Base-by-base conservation (phyloP, 2,797 vertebrate genomes). In the Amblyopsis hoosieri region DNA sequence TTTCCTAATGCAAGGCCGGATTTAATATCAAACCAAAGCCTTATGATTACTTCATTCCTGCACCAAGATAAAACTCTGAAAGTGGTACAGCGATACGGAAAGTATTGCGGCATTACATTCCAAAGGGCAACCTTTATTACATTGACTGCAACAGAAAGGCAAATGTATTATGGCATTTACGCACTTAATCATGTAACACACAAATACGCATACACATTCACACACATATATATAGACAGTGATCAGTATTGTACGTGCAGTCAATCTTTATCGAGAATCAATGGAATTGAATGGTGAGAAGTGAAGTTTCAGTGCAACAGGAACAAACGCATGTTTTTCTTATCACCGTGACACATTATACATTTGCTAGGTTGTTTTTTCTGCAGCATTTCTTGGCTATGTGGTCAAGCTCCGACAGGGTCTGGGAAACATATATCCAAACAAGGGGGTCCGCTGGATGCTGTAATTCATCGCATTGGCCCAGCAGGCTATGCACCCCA, bases 351-450 rank as follows among this genome's bases (percentile, higher is more conserved):
- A 48, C 4, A n/a, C 11, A 48, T 48, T 48, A 12, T n/a, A 48
- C 46, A 48, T 48, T n/a, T 48, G 46, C 10, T 48, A n/a, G 46
- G 10, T 48, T 48, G 5, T 6, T 48, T 48, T 48, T 12, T 2
- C 63, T 71, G 61, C 57, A 71, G 71, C 68, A 83, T 79, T 76
- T 80, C 74, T 83, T 86, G 79, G 80, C 83, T 64, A 48, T 15
- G 12, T 54, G 59, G 57, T 79, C 49, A 67, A 29, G 54, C 76
- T 64, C 67, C 70, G 67, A 71, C 63, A 64, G 67, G 64, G 77
- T 85, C 87, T 91, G 89, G 86, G 89, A 91, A 91, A 90, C 69
- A 57, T 81, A 87, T 88, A 87, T 85, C 78, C 63, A 64, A 78
- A 75, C 72, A 60, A 66, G 73, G 58, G 80, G 66, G 58, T 83